Conservation (phyloP, 2,888 invertebrate species). For the Petrolisthes cinctipes region DNA sequence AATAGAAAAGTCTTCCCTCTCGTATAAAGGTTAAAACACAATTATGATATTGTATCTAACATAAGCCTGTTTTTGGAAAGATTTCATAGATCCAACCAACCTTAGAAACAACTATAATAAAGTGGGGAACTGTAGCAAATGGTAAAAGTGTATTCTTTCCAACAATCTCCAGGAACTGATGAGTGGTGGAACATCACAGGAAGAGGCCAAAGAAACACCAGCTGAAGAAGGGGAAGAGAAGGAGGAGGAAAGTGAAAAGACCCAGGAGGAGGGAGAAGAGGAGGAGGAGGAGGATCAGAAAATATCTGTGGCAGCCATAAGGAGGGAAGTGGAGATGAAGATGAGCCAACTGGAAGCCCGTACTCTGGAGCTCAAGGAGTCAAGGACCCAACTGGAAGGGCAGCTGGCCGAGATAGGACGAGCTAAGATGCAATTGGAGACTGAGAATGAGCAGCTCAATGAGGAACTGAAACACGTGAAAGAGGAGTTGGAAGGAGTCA, state of each 20-base stretch:
- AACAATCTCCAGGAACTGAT: no score
- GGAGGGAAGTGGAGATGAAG: conserved; percentile 43
- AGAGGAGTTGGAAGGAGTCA: conserved; percentile 16
- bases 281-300: conserved; percentile 32
- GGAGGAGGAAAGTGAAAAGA: conserved; percentile 7
- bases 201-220: conserved; percentile 10
- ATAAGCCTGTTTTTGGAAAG: no score
- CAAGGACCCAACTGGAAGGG: conserved; percentile 39
- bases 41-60: no score
- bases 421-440: conserved; percentile 33
- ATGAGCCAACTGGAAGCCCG: conserved; percentile 43
- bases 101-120: no score
- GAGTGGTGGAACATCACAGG: background rate
- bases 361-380: conserved; percentile 42
- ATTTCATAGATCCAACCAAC: no score
- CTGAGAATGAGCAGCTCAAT: conserved; percentile 24
- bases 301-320: conserved; percentile 41
- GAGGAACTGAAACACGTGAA: conserved; percentile 5
- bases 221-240: conserved; percentile 30
- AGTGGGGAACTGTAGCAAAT: no score
- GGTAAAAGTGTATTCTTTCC: no score
- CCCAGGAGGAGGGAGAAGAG: background rate
- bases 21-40: no score
- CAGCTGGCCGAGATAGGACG: conserved; percentile 38
- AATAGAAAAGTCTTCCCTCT: no score